Conservation (phyloP, 2,797 vertebrate genomes). For the Melopsittacus undulatus region DNA sequence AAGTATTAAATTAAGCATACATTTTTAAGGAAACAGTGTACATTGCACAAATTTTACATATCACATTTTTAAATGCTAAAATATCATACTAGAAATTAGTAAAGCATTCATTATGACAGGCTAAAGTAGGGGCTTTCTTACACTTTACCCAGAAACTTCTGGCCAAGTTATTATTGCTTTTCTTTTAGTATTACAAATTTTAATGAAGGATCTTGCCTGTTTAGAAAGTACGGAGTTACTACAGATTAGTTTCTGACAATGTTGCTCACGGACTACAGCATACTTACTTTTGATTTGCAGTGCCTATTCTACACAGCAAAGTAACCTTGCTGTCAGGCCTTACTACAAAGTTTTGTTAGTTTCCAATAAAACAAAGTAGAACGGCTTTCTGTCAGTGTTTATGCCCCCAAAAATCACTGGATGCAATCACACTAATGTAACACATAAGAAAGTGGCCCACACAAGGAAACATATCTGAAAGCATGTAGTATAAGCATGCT, state of each 20-base stretch:
- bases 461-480: neutral
- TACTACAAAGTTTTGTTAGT: neutral
- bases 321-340: neutral
- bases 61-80: neutral
- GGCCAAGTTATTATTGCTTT: neutral
- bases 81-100: neutral
- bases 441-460: neutral
- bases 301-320: neutral
- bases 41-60: neutral
- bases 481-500: neutral
- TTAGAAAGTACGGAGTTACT: neutral
- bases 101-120: neutral
- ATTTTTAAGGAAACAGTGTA: neutral
- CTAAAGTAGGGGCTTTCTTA: neutral
- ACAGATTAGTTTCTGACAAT: neutral
- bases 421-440: neutral
- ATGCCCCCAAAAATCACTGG: neutral
- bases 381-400: accelerated
- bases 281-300: neutral
- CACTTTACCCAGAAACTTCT: neutral
- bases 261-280: neutral
- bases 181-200: neutral
- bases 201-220: neutral
- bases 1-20: neutral
- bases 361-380: neutral